Conservation (phyloP, 2,113 vertebrate species). For the Arothron firmamentum region DNA sequence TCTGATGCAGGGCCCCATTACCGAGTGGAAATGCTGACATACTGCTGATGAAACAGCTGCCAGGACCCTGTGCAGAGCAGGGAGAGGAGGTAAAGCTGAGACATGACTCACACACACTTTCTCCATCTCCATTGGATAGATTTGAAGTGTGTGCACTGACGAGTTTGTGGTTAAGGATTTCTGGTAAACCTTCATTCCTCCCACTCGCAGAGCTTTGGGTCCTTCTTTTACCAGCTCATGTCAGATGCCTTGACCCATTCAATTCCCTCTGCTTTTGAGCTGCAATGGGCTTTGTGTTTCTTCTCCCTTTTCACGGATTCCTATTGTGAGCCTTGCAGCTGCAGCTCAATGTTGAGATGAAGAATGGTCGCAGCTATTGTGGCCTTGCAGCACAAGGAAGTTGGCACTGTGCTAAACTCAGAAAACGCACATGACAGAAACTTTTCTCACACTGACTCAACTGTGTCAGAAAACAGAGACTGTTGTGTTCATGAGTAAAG, state of each 20-base stretch:
- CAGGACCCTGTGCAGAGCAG: conserved; percentile 28
- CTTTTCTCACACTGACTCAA: background rate
- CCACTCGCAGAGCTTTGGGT: conserved; percentile 11
- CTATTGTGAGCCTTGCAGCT: conserved; percentile 58
- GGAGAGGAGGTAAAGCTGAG: conserved; percentile 33
- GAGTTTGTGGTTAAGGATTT: conserved; percentile 1
- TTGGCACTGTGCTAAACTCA: conserved; percentile 13
- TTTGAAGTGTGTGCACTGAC: background rate
- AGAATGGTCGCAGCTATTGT: conserved; percentile 33
- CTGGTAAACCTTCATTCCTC: conserved; percentile 32
- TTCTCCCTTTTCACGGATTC: conserved; percentile 46
- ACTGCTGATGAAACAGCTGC: conserved; percentile 29
- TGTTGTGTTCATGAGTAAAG: background rate
- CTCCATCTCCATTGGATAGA: conserved; percentile 8
- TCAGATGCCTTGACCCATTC: conserved; percentile 47
- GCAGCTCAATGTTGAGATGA: conserved; percentile 39
- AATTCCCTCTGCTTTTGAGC: conserved; percentile 35
- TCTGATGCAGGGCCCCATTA: conserved; percentile 8
- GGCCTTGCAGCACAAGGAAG: conserved; percentile 43
- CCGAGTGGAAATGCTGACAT: conserved; percentile 37
- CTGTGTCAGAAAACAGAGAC: conserved; percentile 4
- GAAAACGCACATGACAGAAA: conserved; percentile 7
- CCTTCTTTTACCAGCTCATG: conserved; percentile 22
- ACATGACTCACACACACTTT: conserved; percentile 28
- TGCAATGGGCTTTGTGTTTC: conserved; percentile 37